phyloP scores from a whole-genome alignment of 2,797 vertebrate species.

The Coccyzus lansbergi region DNA sequence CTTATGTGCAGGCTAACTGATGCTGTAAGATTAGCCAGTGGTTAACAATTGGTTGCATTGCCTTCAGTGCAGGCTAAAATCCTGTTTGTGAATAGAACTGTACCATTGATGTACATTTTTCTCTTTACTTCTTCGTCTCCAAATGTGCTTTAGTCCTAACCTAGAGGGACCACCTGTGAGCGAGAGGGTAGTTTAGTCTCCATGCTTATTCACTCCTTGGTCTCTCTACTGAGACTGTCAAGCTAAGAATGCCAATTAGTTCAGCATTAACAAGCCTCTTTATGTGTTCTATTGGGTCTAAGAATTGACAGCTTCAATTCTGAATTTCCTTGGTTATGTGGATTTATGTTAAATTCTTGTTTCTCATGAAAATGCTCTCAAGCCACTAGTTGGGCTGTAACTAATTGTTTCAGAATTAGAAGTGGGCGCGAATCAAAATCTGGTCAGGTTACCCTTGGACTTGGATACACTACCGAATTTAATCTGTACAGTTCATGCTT shows the following conservation, averaged over 20 bases:
- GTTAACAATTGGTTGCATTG: background rate
- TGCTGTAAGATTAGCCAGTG: background rate
- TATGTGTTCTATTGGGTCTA: constrained; percentile 71
- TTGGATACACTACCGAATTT: background rate
- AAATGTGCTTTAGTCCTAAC: constrained; percentile 50
- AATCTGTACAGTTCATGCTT: background rate
- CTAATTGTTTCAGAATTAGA: constrained; percentile 59
- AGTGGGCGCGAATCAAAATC: constrained; percentile 35
- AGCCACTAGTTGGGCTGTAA: constrained; percentile 36
- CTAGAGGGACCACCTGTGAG: constrained; percentile 67
- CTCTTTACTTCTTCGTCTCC: constrained; percentile 36
- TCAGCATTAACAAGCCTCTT: constrained; percentile 72
- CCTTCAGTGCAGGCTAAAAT: background rate
- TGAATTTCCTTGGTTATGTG: constrained; percentile 69
- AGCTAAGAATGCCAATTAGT: constrained; percentile 67
- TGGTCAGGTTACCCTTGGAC: constrained; percentile 19
- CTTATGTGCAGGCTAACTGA: background rate
- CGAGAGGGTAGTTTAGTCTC: constrained; percentile 42
- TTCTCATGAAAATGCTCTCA: constrained; percentile 66
- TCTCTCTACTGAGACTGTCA: constrained; percentile 68
- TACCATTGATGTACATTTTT: background rate
- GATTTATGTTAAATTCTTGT: constrained; percentile 68
- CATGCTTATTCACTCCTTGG: constrained; percentile 62
- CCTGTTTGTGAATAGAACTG: background rate
- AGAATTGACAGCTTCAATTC: constrained; percentile 70